phyloP scores from a whole-genome alignment of 2,888 invertebrate species.

The Phorcus lineatus region DNA sequence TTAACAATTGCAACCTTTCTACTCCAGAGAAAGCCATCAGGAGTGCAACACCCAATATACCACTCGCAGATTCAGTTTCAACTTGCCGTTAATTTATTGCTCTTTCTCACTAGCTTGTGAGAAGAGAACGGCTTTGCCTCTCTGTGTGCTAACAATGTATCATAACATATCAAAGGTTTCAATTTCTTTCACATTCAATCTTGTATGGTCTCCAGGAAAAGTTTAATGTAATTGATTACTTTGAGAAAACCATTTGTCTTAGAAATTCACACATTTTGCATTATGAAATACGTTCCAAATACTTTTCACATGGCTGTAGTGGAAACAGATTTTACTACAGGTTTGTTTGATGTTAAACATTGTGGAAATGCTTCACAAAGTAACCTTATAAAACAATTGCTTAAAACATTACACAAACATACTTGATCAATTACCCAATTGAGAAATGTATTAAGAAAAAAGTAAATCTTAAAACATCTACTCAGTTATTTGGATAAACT shows the following conservation, averaged over 20 bases:
- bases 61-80: neutral
- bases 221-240: neutral
- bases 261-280: neutral
- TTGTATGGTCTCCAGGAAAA: neutral
- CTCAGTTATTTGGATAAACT: no score
- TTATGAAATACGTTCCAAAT: neutral
- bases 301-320: no score
- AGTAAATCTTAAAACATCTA: no score
- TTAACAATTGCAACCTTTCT: neutral
- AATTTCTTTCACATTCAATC: neutral
- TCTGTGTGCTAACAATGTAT: neutral
- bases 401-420: no score
- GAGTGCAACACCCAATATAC: neutral
- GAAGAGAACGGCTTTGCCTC: neutral
- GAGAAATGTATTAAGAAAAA: no score
- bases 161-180: slow-evolving; percentile 5
- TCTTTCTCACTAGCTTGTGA: neutral
- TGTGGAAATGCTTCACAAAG: no score
- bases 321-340: no score
- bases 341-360: no score
- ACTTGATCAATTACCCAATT: no score
- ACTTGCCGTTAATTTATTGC: neutral
- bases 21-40: neutral
- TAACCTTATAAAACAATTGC: no score
- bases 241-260: slow-evolving; percentile 3